A percentile compares a stretch with the other conserved stretches of the same genome.
These are phyloP conservation scores for Crotalus horridus DNA, from an alignment of 2,113 vertebrate genomes.

Conservation along the genomic window DNA sequence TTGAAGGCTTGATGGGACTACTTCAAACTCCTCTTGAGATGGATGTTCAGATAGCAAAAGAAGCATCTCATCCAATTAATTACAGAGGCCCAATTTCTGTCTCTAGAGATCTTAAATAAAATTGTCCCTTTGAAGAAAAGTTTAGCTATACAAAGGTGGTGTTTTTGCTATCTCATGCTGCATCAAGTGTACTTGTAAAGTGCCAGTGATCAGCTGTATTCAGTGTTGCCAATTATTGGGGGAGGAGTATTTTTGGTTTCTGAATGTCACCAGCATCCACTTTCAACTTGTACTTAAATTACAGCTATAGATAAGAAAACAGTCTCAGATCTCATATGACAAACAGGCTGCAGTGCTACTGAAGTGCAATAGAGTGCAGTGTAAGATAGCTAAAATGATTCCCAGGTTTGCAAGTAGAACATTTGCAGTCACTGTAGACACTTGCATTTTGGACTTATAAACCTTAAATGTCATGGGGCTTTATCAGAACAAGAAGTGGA, in stretches of 20 bases:
- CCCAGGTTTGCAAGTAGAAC: fast-evolving
- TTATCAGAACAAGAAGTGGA: neutral
- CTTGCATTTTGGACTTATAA: neutral
- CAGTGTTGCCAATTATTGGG: neutral
- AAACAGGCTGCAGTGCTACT: neutral
- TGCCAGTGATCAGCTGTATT: neutral
- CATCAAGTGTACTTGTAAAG: neutral
- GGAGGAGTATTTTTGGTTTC: neutral
- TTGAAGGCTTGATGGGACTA: neutral
- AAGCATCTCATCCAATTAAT: neutral
- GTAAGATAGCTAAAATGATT: neutral
- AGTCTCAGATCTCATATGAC: neutral
- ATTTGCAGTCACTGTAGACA: neutral
- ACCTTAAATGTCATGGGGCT: neutral
- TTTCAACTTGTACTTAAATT: neutral
- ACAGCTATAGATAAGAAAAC: neutral
- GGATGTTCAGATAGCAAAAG: neutral
- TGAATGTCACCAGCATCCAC: too few species aligned
- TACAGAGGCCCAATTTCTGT: neutral
- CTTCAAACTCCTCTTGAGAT: neutral
- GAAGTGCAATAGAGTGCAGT: conserved; percentile 7
- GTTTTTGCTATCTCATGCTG: neutral
- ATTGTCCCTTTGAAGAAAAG: neutral
- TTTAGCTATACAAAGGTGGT: neutral
- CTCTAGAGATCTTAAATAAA: neutral